Conservation (phyloP, 2,888 invertebrate genomes). For the Glyphotaelius pellucidus region DNA sequence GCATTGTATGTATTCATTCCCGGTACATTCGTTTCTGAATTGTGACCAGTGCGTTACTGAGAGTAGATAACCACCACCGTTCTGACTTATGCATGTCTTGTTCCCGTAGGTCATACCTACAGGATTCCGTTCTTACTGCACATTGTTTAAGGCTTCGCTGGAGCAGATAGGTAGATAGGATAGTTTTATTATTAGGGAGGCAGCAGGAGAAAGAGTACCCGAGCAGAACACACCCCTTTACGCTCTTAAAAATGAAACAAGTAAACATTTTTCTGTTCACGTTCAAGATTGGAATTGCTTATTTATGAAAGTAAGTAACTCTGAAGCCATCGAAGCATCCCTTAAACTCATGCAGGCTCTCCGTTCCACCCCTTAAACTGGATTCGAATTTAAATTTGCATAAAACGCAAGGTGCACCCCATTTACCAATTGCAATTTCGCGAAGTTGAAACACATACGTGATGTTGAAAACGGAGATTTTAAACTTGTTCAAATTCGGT, state of each 20-base stretch:
- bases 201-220: not conserved
- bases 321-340: slow-evolving; percentile 4
- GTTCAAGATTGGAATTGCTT: slow-evolving; percentile 32
- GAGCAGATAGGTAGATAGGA: not conserved
- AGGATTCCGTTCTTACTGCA: too few species aligned
- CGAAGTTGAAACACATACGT: not conserved
- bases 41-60: too few species aligned
- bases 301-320: slow-evolving; percentile 18
- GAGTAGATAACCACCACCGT: too few species aligned
- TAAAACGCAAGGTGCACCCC: not conserved
- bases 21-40: too few species aligned
- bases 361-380: not conserved
- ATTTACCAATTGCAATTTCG: not conserved
- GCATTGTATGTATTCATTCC: too few species aligned
- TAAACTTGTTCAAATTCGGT: not conserved
- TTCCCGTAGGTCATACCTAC: too few species aligned
- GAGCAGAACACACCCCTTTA: not conserved
- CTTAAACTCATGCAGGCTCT: not conserved
- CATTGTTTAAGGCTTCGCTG: too few species aligned
- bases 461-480: not conserved
- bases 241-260: not conserved
- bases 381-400: not conserved
- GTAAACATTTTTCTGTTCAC: not conserved
- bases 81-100: too few species aligned
- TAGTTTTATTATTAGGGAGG: not conserved